Percentiles rank a stretch among this genome's conserved stretches.
These are phyloP conservation scores for Amazona ochrocephala DNA, from an alignment of 2,797 vertebrate genomes.

Conservation along the genomic window DNA sequence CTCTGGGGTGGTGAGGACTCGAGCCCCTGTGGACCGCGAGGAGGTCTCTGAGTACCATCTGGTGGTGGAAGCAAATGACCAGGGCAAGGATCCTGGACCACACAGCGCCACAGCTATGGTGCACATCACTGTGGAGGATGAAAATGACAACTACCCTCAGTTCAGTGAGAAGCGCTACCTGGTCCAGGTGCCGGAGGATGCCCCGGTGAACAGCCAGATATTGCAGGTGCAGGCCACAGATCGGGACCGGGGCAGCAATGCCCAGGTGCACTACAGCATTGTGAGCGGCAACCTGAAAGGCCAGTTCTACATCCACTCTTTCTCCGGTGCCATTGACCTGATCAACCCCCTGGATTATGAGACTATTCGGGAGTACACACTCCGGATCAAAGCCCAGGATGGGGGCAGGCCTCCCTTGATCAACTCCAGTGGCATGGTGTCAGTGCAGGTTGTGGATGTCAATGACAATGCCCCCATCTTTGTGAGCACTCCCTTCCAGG, in stretches of 20 bases:
- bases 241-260: constrained; percentile 90
- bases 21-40: constrained; percentile 89
- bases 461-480: constrained; percentile 98
- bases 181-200: constrained; percentile 90
- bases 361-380: constrained; percentile 89
- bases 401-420: constrained; percentile 94
- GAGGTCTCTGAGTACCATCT: constrained; percentile 85
- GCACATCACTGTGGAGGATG: constrained; percentile 91
- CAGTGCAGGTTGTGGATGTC: constrained; percentile 92
- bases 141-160: constrained; percentile 97
- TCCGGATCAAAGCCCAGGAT: constrained; percentile 96
- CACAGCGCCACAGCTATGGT: constrained; percentile 91
- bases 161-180: constrained; percentile 93
- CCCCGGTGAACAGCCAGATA: constrained; percentile 88
- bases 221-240: constrained; percentile 92
- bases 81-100: constrained; percentile 91
- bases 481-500: constrained; percentile 97
- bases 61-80: constrained; percentile 95
- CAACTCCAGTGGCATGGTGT: constrained; percentile 92
- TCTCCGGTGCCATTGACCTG: constrained; percentile 90
- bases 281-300: constrained; percentile 94
- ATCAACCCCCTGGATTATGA: constrained; percentile 96
- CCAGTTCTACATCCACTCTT: constrained; percentile 95
- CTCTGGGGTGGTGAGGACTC: constrained; percentile 89
- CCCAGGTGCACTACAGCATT: constrained; percentile 94